Conservation (phyloP, 2,888 invertebrate genomes). For the Boloria euphrosyne region DNA sequence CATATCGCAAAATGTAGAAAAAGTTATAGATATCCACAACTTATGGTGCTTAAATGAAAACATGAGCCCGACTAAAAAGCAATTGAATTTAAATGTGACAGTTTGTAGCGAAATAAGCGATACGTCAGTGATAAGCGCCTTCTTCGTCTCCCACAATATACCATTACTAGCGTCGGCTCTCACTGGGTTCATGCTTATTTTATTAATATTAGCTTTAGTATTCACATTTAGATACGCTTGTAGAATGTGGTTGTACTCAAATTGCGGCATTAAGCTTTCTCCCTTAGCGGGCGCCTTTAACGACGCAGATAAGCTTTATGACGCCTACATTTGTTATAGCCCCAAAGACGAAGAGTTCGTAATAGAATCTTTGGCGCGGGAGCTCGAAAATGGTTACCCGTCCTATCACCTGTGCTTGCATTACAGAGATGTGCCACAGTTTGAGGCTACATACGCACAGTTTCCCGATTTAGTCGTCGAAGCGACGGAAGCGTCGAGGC, state of each 20-base stretch:
- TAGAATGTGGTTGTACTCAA: slow-evolving; percentile 93
- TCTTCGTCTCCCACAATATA: slow-evolving; percentile 91
- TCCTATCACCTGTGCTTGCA: slow-evolving; percentile 93
- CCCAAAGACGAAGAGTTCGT: slow-evolving; percentile 96
- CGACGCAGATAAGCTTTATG: slow-evolving; percentile 93
- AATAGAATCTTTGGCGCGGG: slow-evolving; percentile 91
- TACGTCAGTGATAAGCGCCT: slow-evolving; percentile 89
- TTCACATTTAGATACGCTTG: slow-evolving; percentile 94
- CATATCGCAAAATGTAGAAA: slow-evolving; percentile 89
- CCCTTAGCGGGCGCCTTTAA: slow-evolving; percentile 87
- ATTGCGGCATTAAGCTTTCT: slow-evolving; percentile 92
- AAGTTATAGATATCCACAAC: slow-evolving; percentile 87
- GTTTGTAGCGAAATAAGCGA: slow-evolving; percentile 92
- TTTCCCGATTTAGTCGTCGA: slow-evolving; percentile 90
- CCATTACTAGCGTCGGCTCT: slow-evolving; percentile 91
- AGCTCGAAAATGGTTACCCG: slow-evolving; percentile 90
- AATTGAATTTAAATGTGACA: slow-evolving; percentile 91
- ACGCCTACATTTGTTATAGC: slow-evolving; percentile 96
- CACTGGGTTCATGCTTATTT: slow-evolving; percentile 88
- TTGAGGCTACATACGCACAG: slow-evolving; percentile 86
- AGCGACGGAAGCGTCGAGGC: slow-evolving; percentile 92
- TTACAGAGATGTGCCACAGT: slow-evolving; percentile 91
- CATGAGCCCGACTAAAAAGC: slow-evolving; percentile 85
- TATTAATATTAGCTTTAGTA: slow-evolving; percentile 89
- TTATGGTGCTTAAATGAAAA: slow-evolving; percentile 90